Evolutionary conservation across 2,113 vertebrate species (phyloP).

Genomic region (Aegotheles bennettii): DNA sequence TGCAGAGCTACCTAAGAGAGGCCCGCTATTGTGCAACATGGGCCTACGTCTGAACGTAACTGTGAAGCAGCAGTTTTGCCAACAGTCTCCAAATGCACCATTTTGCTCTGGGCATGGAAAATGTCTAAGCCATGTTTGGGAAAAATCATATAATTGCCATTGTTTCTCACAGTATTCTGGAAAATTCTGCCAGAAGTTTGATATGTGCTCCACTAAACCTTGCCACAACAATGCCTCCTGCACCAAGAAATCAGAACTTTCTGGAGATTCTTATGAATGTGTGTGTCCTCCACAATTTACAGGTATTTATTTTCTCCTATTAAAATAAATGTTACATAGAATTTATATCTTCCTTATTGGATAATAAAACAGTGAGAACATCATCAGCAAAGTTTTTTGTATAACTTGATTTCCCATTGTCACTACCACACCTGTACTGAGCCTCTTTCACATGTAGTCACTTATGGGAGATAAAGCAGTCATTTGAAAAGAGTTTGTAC

Average conservation of each 20-base stretch:
- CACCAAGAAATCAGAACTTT: constrained; percentile 39
- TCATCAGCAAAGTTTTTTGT: background rate
- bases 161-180: constrained; percentile 76
- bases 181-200: constrained; percentile 78
- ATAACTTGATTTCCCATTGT: background rate
- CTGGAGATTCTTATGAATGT: constrained; percentile 68
- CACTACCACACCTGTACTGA: background rate
- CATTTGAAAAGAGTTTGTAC: background rate
- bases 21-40: constrained; percentile 64
- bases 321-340: background rate
- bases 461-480: background rate
- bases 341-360: background rate
- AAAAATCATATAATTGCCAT: constrained; percentile 72
- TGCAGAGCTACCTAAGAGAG: constrained; percentile 65
- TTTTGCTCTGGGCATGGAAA: constrained; percentile 80
- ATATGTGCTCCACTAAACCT: constrained; percentile 71
- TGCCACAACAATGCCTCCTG: constrained; percentile 77
- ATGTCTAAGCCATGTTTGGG: constrained; percentile 75
- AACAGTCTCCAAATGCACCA: constrained; percentile 54
- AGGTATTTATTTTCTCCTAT: constrained; percentile 67
- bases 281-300: constrained; percentile 72
- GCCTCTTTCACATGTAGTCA: background rate
- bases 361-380: background rate
- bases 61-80: constrained; percentile 76
- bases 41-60: constrained; percentile 80